These are phyloP conservation scores for Ctenomys sociabilis DNA, from an alignment of 2,113 vertebrate genomes.

Conservation along the genomic window DNA sequence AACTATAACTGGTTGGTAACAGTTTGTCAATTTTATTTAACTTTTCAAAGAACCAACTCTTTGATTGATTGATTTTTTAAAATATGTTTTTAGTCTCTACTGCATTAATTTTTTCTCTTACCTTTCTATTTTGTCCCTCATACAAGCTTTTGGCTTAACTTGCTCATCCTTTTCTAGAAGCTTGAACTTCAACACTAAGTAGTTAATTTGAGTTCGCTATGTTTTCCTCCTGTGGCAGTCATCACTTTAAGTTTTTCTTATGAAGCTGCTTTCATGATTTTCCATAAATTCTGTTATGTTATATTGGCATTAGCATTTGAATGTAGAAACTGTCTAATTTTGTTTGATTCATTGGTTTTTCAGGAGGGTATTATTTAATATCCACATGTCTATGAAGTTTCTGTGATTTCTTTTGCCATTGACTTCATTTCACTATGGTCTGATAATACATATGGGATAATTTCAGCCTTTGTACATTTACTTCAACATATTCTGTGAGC, in stretches of 20 bases:
- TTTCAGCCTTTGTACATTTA: too few relatives aligned
- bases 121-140: not conserved
- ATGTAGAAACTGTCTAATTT: not conserved
- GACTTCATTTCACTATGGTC: not conserved
- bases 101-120: not conserved
- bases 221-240: not conserved
- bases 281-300: not conserved
- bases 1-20: not conserved
- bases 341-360: not conserved
- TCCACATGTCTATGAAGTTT: not conserved
- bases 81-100: not conserved
- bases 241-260: not conserved
- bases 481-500: too few relatives aligned
- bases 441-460: not conserved
- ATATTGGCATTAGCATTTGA: not conserved
- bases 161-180: not conserved
- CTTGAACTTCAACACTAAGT: not conserved
- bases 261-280: not conserved
- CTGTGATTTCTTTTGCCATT: not conserved
- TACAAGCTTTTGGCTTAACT: not conserved
- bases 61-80: not conserved
- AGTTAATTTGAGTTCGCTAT: not conserved
- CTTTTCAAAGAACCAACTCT: not conserved
- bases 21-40: not conserved
- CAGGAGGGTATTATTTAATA: not conserved